Base-by-base conservation (phyloP, 2,888 invertebrate genomes). In the Lamproptera curius region DNA sequence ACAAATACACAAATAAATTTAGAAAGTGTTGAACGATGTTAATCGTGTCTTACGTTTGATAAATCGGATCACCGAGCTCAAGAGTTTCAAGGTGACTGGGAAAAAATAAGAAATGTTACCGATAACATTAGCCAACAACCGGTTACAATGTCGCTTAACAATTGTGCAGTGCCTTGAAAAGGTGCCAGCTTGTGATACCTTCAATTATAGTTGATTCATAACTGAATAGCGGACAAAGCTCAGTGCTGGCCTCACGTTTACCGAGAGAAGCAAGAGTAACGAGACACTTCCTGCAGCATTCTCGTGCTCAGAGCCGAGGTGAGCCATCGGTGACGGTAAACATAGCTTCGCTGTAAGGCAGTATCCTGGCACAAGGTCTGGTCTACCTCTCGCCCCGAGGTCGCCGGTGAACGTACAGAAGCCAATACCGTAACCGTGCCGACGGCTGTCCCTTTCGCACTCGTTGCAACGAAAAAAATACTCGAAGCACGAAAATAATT, bases 321-420 rank as follows among this genome's bases (percentile, higher is more conserved):
- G 49, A 49, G 39, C 49, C 53, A 51, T 46, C 40, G 46, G 63
- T 58, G 69, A 72, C 69, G 62, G 70, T 63, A 63, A 59, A 51
- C 57, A 56, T 62, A 56, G 49, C 56, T 55, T 52, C 54, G 49
- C 49, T 50, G 36, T 57, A 61, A 61, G 62, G 58, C 63, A 60
- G 66, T 67, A 76, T 76, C 78, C 72, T 63, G 68, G 53, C 53
- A 67, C 83, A 81, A 83, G 84, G 84, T 78, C 81, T 70, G 69
- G 51, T 59, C 62, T 55, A 59, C 61, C 63, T 62, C 69, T 59
- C 55, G 62, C 62, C 54, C 56, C 84, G 83, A 83, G 84, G 84
- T 79, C 83, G 59, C 57, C 68, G 57, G 84, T 83, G 84, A 84
- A 81, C 70, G 84, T 75, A 68, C 69, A 58, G 68, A 63, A 63